Evolutionary conservation across 1,140 invertebrate genomes (phyloP), one percentile per base, ranked within the genome.

Genomic region (Ips typographus): DNA sequence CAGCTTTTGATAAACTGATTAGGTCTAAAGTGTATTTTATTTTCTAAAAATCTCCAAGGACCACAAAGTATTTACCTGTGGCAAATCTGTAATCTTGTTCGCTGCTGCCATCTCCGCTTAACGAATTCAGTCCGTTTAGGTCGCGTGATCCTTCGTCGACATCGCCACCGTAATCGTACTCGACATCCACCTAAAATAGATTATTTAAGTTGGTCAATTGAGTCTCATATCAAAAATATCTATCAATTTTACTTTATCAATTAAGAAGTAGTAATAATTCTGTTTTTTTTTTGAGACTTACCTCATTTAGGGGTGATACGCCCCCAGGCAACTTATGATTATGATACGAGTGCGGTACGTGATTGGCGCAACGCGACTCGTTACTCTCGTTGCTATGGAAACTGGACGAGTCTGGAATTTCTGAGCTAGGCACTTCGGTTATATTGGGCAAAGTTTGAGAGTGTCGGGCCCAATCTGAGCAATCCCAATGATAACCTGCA

Each of bases 401-500:
- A 80, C 91, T 92, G 55, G 92, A 94, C 39, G 93, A 94, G 82
- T 96, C 94, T 42, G 90, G 91, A 63, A 95, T 90, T 85, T 96
- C 94, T 76, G 91, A 92, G 75, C 92, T 92, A 69, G 94, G 92
- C 72, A 96, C 91, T 83, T 94, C 93, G 65, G 94, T 94, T 80
- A 96, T 96, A 81, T 95, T 94, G 59, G 94, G 92, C 74, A 95
- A 83, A 68, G 92, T 91, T 82, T 93, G 90, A 80, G 88, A 90
- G 75, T 87, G 88, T 65, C 91, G 87, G 72, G 93, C 91, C 94
- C 94, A 96, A 85, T 97, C 95, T 72, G 94, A 96, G 80, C 93
- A 95, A 83, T 97, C 95, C 95, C 94, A 97, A 84, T 96, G 94
- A 84, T 97, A 97, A 80, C 91, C 91, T 88, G 38, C 44, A 38